Evolutionary conservation across 2,113 vertebrate genomes (phyloP), one percentile per base, ranked within the genome.

Genomic region (Motacilla tschutschensis): DNA sequence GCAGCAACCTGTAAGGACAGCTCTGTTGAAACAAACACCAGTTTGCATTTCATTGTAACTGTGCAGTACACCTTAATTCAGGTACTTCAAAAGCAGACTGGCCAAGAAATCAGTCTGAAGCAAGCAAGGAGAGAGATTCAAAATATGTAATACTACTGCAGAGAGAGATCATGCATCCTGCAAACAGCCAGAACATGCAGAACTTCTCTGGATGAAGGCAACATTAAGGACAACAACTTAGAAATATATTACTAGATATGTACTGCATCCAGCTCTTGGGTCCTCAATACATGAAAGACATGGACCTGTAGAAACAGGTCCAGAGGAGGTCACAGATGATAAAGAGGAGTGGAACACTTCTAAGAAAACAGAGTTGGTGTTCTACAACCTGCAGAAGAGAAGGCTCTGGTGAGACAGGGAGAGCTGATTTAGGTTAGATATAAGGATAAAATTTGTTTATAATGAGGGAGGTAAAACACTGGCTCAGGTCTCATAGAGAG

Each of bases 141-240:
- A 66, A 43, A 29, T 18, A 64, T 0, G 2, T 21, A 82, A 33
- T n/a, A 35, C 20, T 53, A 73, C 26, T 0, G 0, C 28, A 65
- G 48, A 73, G 31, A 35, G 55, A 83, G 26, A 66, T 44, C 11
- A 48, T 0, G 0, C 29, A 50, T 36, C 26, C 55, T 48, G 24
- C 21, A 12, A 10, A 26, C 41, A 85, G 35, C 21, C 29, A 72
- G 14, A 83, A 60, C 21, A 44, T 4, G 24, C 9, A 71, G 18
- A 26, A 60, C 22, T 69, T 81, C 40, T 44, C 38, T 20, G 14
- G 25, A 67, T 43, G 35, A 59, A 2, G 17, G 41, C 40, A 74
- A 44, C 1, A 0, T 22, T n/a, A 31, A 22, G 10, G 33, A 36
- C 28, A 64, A 29, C 5, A 57, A 9, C 14, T 6, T 40, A n/a